These are phyloP conservation scores for Achroia grisella DNA, from an alignment of 1,140 invertebrate species.

Conservation along the genomic window DNA sequence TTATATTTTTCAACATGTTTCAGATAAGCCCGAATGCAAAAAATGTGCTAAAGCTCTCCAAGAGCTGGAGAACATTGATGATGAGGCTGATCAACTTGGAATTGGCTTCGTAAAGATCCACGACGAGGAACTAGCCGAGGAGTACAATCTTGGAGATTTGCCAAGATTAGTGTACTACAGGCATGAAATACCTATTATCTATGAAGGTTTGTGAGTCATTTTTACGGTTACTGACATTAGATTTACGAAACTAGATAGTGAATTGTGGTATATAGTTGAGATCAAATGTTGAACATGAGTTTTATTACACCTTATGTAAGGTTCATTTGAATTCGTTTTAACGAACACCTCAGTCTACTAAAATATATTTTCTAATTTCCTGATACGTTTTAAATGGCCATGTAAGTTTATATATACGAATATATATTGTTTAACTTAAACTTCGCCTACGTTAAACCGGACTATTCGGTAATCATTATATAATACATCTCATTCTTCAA, in stretches of 20 bases:
- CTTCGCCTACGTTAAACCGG: too few species aligned
- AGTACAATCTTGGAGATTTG: constrained; percentile 91
- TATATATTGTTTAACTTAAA: too few species aligned
- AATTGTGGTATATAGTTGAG: too few species aligned
- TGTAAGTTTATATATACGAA: too few species aligned
- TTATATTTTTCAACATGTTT: constrained; percentile 19
- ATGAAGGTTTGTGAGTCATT: constrained; percentile 83
- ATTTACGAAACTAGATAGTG: constrained; percentile 21
- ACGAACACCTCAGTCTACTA: too few species aligned
- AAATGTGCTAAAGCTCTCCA: constrained; percentile 92
- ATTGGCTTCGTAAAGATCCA: constrained; percentile 97
- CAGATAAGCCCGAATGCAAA: constrained; percentile 94
- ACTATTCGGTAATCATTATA: too few species aligned
- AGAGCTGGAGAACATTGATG: constrained; percentile 95
- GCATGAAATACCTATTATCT: constrained; percentile 95
- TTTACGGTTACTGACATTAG: constrained; percentile 31
- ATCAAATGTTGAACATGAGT: too few species aligned
- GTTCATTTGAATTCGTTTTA: too few species aligned
- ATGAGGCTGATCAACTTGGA: constrained; percentile 95
- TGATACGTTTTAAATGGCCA: too few species aligned
- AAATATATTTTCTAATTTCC: too few species aligned
- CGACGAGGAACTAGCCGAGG: constrained; percentile 91
- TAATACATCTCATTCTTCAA: too few species aligned
- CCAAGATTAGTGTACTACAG: constrained; percentile 95
- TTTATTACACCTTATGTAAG: too few species aligned